phyloP scores from a whole-genome alignment of 2,797 vertebrate species.

The Sylvia borin region DNA sequence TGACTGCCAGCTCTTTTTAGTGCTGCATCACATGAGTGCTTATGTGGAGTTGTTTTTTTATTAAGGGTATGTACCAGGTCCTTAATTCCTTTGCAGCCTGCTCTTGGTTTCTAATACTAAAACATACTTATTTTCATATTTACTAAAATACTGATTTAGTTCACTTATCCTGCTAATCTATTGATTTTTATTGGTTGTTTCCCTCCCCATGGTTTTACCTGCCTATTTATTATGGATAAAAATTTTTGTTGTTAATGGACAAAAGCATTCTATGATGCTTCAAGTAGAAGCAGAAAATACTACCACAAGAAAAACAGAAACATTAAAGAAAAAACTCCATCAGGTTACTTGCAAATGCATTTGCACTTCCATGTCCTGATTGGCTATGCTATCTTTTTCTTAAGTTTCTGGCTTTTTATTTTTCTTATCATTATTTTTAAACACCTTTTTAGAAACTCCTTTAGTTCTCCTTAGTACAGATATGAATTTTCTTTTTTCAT shows the following conservation, averaged over 20 bases:
- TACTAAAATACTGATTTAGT: background rate
- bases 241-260: background rate
- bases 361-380: background rate
- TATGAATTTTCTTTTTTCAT: background rate
- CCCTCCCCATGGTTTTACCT: background rate
- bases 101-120: background rate
- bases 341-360: background rate
- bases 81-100: background rate
- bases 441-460: background rate
- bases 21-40: background rate
- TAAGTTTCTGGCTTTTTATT: background rate
- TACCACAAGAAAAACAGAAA: background rate
- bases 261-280: background rate
- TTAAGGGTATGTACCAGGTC: background rate
- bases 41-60: background rate
- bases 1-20: background rate
- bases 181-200: background rate
- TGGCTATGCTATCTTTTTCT: background rate
- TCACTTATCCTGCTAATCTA: background rate
- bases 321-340: background rate
- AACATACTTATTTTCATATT: background rate
- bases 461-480: background rate
- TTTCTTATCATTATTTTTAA: background rate
- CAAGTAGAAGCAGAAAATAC: background rate
- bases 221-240: background rate